Percentiles rank a stretch among this genome's conserved stretches.
phyloP scores from a whole-genome alignment of 37 sponge, comb jelly and placozoan genomes.

The Geodia barretti region DNA sequence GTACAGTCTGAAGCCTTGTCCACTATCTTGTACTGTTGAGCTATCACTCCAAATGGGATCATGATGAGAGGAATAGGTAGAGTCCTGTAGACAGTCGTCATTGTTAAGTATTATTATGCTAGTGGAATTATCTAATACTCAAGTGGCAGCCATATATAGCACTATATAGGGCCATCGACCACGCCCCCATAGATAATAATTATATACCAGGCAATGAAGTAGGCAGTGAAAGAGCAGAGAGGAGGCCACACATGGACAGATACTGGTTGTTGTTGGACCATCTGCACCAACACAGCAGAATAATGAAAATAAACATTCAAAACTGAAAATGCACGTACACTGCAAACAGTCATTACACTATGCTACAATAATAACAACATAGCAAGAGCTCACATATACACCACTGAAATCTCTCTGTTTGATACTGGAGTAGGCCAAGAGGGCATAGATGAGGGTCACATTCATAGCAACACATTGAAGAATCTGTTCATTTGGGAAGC shows the following conservation, averaged over 20 bases:
- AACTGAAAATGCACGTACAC: too few species aligned
- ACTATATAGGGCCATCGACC: too few species aligned
- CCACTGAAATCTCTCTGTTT: neutral
- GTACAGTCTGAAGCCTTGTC: neutral
- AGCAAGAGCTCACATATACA: neutral
- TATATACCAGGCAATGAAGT: slow-evolving; percentile 8
- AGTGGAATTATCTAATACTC: too few species aligned
- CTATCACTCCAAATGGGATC: slow-evolving; percentile 13
- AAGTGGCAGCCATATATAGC: too few species aligned
- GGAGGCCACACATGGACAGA: slow-evolving; percentile 9
- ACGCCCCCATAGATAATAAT: too few species aligned
- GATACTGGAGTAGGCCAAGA: slow-evolving; percentile 7
- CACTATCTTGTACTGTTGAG: neutral
- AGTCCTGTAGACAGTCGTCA: slow-evolving; percentile 18
- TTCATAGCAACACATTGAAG: slow-evolving; percentile 38
- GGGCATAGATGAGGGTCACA: slow-evolving; percentile 29
- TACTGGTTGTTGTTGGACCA: too few species aligned
- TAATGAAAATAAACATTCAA: too few species aligned
- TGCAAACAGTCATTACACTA: too few species aligned
- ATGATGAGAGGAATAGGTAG: slow-evolving; percentile 25
- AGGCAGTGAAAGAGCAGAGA: neutral
- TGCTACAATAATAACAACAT: too few species aligned
- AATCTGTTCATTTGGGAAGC: slow-evolving; percentile 30
- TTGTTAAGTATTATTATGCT: neutral
- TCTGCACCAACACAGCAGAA: too few species aligned